phyloP scores from a whole-genome alignment of 2,888 invertebrate species.

The Drosophila anomalata region DNA sequence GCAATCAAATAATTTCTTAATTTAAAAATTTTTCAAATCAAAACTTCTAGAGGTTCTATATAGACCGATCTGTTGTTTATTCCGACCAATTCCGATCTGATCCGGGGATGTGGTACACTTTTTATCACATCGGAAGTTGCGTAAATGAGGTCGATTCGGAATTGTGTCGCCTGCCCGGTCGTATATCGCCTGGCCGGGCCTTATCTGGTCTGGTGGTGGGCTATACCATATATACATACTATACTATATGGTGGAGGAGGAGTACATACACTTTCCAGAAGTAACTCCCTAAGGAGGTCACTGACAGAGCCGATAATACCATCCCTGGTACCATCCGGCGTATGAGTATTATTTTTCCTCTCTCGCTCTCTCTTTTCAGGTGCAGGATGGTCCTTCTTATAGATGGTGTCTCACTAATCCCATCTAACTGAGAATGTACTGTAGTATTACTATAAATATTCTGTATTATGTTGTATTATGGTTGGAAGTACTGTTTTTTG shows the following conservation, averaged over 20 bases:
- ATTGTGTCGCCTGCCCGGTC: constrained; percentile 10
- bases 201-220: too few species aligned
- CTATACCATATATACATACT: too few species aligned
- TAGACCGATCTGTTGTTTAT: constrained; percentile 2
- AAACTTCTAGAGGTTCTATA: background rate
- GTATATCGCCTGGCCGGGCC: constrained; percentile 18
- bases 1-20: constrained; percentile 72
- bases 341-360: constrained; percentile 21
- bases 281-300: constrained; percentile 18
- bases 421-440: too few species aligned
- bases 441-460: too few species aligned
- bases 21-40: constrained; percentile 55
- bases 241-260: too few species aligned
- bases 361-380: background rate
- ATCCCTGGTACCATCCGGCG: constrained; percentile 22
- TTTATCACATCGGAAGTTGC: constrained; percentile 80
- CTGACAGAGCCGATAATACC: constrained; percentile 3
- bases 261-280: too few species aligned
- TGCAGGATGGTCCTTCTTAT: too few species aligned
- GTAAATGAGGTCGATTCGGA: constrained; percentile 66
- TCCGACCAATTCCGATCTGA: constrained; percentile 4
- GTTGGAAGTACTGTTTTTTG: too few species aligned
- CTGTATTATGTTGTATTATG: too few species aligned
- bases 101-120: constrained; percentile 7
- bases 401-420: too few species aligned